Conservation (phyloP, 2,113 vertebrate species). For the Meriones unguiculatus region DNA sequence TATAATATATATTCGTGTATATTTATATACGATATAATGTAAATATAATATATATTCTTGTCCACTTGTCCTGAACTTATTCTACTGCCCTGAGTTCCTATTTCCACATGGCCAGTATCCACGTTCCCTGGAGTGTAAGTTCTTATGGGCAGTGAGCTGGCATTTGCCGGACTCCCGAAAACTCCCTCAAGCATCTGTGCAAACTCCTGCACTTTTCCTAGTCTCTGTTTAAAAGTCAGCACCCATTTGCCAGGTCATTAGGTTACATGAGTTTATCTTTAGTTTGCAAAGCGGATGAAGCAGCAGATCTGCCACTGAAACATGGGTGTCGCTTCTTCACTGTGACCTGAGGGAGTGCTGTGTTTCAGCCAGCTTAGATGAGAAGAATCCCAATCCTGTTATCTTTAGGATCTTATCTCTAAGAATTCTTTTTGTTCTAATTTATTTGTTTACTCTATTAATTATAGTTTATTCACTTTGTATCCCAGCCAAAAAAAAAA, state of each 20-base stretch:
- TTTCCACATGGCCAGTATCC: neutral
- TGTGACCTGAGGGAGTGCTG: neutral
- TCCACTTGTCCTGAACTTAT: neutral
- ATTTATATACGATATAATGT: neutral
- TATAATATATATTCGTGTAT: neutral
- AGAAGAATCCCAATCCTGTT: neutral
- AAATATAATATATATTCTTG: neutral
- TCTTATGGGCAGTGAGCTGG: no score
- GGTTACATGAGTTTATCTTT: conserved; percentile 17
- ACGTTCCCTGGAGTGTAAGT: neutral
- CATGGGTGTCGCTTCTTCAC: neutral
- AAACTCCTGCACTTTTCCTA: neutral
- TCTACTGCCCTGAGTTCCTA: neutral
- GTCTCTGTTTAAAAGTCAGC: conserved; percentile 8
- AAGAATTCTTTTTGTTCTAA: neutral
- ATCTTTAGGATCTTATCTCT: neutral
- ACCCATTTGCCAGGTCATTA: neutral
- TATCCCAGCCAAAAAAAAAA: no score
- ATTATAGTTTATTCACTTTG: no score
- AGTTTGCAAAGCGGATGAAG: neutral
- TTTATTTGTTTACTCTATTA: no score
- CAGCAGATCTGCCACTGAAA: neutral
- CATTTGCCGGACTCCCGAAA: neutral
- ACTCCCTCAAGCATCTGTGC: neutral
- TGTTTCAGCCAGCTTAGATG: neutral